phyloP scores from a whole-genome alignment of 2,113 vertebrate genomes.

The Nansenia antarctica region DNA sequence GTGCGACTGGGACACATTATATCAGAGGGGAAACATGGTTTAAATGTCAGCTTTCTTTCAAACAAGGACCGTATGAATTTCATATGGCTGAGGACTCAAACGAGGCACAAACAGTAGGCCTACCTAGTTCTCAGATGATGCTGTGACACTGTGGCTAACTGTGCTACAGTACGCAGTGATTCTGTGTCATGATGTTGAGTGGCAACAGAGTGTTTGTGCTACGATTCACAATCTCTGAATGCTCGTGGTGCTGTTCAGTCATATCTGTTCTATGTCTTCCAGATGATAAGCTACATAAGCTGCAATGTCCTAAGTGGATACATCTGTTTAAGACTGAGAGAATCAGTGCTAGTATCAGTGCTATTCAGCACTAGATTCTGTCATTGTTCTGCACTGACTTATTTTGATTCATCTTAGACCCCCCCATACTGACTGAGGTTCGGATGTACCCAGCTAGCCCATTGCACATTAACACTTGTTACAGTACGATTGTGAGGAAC shows the following conservation, averaged over 20 bases:
- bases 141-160: not conserved
- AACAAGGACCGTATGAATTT: not conserved
- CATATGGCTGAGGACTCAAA: not conserved
- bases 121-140: not conserved
- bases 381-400: not conserved
- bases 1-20: conserved; percentile 11
- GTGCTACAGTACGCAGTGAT: not conserved
- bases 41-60: not conserved
- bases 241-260: not conserved
- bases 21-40: conserved; percentile 20
- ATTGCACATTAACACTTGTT: not conserved
- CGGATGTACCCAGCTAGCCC: not conserved
- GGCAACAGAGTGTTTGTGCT: not conserved
- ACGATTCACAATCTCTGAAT: not conserved
- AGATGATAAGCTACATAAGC: not conserved
- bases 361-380: not conserved
- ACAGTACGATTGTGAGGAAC: not conserved
- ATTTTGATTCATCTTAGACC: too few relatives aligned
- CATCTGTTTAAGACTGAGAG: not conserved
- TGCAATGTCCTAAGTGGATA: not conserved
- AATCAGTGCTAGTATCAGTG: too few relatives aligned
- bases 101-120: not conserved
- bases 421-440: not conserved
- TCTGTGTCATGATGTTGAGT: not conserved
- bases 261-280: not conserved